phyloP scores from a whole-genome alignment of 2,113 vertebrate genomes.

The Rhinolophus ferrumequinum region DNA sequence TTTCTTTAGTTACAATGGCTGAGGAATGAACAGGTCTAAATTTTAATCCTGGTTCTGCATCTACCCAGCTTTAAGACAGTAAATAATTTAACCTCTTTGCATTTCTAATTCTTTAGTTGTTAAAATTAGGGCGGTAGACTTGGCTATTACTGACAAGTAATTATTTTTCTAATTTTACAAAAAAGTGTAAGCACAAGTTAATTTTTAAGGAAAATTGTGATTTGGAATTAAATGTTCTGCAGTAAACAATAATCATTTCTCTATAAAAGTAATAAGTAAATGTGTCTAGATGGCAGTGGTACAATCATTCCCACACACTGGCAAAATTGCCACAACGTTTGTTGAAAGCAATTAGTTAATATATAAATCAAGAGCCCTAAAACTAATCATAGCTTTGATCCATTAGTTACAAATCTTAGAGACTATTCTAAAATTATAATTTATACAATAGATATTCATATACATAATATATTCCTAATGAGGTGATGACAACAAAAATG shows the following conservation, averaged over 20 bases:
- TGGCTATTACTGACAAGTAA: not conserved
- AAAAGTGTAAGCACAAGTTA: not conserved
- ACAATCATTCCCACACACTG: not conserved
- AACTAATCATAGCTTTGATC: not conserved
- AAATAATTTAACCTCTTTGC: not conserved
- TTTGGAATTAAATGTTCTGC: not conserved
- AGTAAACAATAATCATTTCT: not conserved
- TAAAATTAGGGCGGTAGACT: not conserved
- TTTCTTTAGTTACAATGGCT: not conserved
- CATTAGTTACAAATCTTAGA: not conserved
- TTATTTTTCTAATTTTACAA: conserved; percentile 14
- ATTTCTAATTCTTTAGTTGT: not conserved
- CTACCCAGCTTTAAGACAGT: not conserved
- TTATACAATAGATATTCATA: not conserved
- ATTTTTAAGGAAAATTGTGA: not conserved
- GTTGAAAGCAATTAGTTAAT: not conserved
- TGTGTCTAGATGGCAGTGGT: not conserved
- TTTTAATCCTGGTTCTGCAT: not conserved
- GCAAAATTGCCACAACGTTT: not conserved
- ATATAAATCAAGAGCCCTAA: not conserved
- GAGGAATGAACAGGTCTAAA: not conserved
- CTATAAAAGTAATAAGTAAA: not conserved
- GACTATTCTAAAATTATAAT: not conserved
- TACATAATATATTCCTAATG: not conserved
- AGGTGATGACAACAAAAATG: not conserved